Percentiles rank a stretch among this genome's conserved stretches.
phyloP scores from a whole-genome alignment of 2,113 vertebrate species.

The Andinoacara biseriatus region DNA sequence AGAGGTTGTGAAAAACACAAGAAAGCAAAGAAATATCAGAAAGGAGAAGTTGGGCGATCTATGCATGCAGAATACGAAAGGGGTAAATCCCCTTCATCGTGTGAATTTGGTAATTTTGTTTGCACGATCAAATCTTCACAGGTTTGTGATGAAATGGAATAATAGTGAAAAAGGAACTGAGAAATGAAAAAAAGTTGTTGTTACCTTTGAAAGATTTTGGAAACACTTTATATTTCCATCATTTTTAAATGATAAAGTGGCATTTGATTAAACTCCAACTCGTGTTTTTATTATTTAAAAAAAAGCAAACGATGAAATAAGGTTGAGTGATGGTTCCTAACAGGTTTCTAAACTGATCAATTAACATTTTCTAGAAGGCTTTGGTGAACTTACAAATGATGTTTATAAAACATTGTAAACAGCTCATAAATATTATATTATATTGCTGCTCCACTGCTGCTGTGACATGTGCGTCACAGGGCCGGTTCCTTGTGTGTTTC shows the following conservation, averaged over 20 bases:
- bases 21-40: background rate
- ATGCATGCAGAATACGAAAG: background rate
- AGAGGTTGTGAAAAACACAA: background rate
- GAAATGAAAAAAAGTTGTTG: background rate
- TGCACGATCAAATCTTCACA: background rate
- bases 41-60: constrained; percentile 20
- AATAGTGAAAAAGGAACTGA: background rate
- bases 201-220: background rate
- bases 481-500: background rate
- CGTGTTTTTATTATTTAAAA: background rate
- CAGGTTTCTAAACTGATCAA: no score
- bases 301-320: no score
- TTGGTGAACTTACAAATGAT: no score
- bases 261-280: background rate
- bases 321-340: no score
- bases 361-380: no score
- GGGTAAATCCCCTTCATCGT: background rate
- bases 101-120: background rate
- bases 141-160: background rate
- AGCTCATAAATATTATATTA: no score
- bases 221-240: background rate
- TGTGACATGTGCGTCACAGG: no score
- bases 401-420: no score
- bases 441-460: no score
- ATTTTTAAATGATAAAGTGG: background rate